Evolutionary conservation across 2,888 invertebrate genomes (phyloP).

Genomic region (Tipula helvola): DNA sequence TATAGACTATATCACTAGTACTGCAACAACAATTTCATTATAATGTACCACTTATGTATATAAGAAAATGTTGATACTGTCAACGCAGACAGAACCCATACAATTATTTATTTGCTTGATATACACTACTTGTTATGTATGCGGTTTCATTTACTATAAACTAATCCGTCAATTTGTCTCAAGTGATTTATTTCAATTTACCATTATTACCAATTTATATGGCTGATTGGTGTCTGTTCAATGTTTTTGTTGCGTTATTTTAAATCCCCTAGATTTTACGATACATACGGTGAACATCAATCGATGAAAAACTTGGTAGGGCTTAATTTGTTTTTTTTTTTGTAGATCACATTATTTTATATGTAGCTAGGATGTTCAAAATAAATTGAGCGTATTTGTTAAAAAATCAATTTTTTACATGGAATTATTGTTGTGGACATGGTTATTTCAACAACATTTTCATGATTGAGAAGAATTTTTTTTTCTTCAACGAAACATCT

Average conservation of each 20-base stretch:
- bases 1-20: not conserved
- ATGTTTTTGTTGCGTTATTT: not conserved
- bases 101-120: not conserved
- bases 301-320: not conserved
- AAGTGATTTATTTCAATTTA: not conserved
- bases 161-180: not conserved
- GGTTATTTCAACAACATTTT: too few species aligned
- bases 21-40: not conserved
- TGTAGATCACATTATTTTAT: too few species aligned
- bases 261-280: not conserved
- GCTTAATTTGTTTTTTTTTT: too few species aligned
- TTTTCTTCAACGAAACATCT: too few species aligned
- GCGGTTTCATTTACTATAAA: not conserved
- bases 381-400: too few species aligned
- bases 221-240: not conserved
- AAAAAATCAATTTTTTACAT: too few species aligned
- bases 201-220: not conserved
- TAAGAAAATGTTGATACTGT: not conserved
- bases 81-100: not conserved
- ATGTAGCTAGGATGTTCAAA: too few species aligned
- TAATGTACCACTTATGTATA: not conserved
- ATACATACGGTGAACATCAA: not conserved
- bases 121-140: not conserved
- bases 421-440: too few species aligned
- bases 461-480: too few species aligned